Evolutionary conservation across 2,797 vertebrate genomes (phyloP), one percentile per base, ranked within the genome.

Genomic region (Gallinago stenura): DNA sequence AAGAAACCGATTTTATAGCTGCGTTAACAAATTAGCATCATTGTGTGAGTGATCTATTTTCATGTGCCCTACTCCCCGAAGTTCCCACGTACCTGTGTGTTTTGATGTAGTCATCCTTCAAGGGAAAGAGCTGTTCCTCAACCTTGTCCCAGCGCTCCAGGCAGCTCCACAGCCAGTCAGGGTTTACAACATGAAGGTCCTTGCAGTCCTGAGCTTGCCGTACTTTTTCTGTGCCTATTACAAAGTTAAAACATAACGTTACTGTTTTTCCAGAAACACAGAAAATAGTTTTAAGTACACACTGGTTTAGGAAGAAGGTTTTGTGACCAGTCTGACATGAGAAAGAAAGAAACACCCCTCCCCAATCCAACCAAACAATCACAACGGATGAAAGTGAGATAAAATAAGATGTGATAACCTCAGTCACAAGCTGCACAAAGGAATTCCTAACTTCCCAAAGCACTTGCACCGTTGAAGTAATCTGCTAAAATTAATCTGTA

Each of bases 161-260:
- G 87, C 99, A 99, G 97, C 99, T 99, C 99, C 99, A 99, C 83
- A 99, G 98, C 99, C 99, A 99, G 61, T 99, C 99, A 0, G 99
- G 99, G 94, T 98, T 99, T 86, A 99, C 99, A 75, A 99, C 98
- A 3, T 99, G 97, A 50, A 99, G 98, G 87, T 98, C 98, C 89
- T 98, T 99, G 92, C 98, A 99, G 82, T 98, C 98, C 93, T 98
- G 99, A 6, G 99, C 99, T 96, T 99, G 99, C 15, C 99, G 98
- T 14, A 99, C 99, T 97, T 99, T 99, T 97, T 99, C 99, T 3
- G 99, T 99, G 88, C 99, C 99, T 99, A 89, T 60, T 54, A 33
- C 24, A 6, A 53, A 86, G 66, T 48, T 57, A 94, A 93, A 93
- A 86, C 19, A 51, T 6, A 89, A 83, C 10, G 48, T 75, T 65